Evolutionary conservation across 2,888 invertebrate genomes (phyloP).

Genomic region (Scaptomyza reducta): DNA sequence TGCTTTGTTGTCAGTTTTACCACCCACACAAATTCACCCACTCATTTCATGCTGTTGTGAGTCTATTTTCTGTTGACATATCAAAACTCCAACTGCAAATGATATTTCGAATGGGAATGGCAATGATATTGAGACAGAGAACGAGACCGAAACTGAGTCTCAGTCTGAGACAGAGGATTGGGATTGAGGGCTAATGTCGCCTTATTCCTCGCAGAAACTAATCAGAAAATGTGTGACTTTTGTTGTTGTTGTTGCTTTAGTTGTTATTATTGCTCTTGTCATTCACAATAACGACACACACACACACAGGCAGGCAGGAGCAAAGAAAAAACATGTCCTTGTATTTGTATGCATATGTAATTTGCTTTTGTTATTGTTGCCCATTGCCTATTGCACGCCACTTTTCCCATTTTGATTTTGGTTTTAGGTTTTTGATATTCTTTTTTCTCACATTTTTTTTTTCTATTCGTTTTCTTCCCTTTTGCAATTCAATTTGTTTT

Average conservation of each 20-base stretch:
- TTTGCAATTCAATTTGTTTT: slow-evolving; percentile 64
- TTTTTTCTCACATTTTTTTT: slow-evolving; percentile 18
- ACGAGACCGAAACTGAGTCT: slow-evolving; percentile 16
- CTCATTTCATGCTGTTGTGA: slow-evolving; percentile 11
- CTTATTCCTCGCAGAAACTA: slow-evolving; percentile 59
- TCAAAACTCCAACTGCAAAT: slow-evolving; percentile 33
- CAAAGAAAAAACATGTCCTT: slow-evolving; percentile 6
- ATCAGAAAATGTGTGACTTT: slow-evolving; percentile 71
- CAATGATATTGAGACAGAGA: not conserved
- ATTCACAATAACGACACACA: slow-evolving; percentile 49
- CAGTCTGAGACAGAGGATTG: slow-evolving; percentile 18
- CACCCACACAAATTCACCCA: not conserved
- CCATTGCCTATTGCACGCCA: slow-evolving; percentile 50
- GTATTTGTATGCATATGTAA: slow-evolving; percentile 76
- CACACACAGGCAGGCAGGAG: slow-evolving; percentile 2
- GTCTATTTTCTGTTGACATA: slow-evolving; percentile 32
- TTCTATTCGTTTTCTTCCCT: slow-evolving; percentile 7
- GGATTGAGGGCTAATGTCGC: slow-evolving; percentile 53
- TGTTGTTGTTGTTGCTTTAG: slow-evolving; percentile 29
- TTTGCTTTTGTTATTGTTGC: slow-evolving; percentile 71
- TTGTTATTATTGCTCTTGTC: slow-evolving; percentile 49
- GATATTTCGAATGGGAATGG: slow-evolving; percentile 29
- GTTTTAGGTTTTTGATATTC: slow-evolving; percentile 29
- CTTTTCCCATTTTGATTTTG: slow-evolving; percentile 52
- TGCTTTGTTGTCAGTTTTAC: slow-evolving; percentile 46